Evolutionary conservation across 1,140 invertebrate genomes (phyloP).

Genomic region (Lepidurus couesii): DNA sequence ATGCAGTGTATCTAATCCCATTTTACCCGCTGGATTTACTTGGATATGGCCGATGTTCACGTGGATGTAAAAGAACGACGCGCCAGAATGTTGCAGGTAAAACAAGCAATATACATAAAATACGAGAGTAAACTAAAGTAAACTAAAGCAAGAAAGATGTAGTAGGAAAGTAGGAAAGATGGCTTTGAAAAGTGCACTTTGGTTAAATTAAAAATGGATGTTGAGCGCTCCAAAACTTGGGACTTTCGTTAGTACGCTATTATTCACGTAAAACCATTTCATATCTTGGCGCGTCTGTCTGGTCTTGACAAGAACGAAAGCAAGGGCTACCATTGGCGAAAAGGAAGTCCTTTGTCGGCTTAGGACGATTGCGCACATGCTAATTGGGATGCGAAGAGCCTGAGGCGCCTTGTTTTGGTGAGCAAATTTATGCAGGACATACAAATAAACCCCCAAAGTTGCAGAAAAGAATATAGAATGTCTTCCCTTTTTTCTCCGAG

Average conservation of each 20-base stretch:
- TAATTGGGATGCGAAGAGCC: background rate
- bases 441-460: background rate
- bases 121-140: too few relatives aligned
- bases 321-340: background rate
- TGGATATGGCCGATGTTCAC: conserved; percentile 18
- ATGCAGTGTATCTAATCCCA: background rate
- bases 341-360: too few relatives aligned
- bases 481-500: background rate
- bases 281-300: background rate
- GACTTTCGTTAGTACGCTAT: too few relatives aligned
- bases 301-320: background rate
- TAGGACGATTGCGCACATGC: background rate
- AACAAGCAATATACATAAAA: background rate
- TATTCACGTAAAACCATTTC: background rate
- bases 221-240: too few relatives aligned
- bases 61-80: conserved; percentile 23
- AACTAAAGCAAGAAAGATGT: too few relatives aligned
- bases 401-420: background rate
- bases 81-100: conserved; percentile 32
- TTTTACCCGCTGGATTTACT: background rate
- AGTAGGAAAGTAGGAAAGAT: too few relatives aligned
- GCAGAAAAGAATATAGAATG: background rate
- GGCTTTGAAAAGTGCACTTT: too few relatives aligned
- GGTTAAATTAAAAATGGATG: too few relatives aligned
- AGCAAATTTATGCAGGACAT: background rate